Evolutionary conservation across 2,113 vertebrate species (phyloP).

Genomic region (Ursus arctos): DNA sequence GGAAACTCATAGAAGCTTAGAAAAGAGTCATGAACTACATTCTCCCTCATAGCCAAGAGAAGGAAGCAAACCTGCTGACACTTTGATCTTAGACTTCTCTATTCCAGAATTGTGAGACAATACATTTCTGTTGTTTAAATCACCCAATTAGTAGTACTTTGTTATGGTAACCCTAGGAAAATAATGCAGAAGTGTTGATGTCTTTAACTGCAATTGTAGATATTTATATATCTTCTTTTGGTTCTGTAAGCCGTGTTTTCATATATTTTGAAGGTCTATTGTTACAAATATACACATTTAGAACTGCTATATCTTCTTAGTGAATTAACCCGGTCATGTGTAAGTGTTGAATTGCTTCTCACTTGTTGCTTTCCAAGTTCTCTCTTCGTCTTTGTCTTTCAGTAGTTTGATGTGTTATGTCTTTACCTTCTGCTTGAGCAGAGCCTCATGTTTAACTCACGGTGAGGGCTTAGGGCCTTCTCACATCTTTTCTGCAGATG

Average conservation of each 20-base stretch:
- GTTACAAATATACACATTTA: neutral
- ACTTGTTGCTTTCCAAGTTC: neutral
- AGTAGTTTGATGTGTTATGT: neutral
- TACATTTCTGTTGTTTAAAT: neutral
- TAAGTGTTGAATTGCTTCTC: neutral
- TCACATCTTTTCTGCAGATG: neutral
- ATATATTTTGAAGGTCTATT: neutral
- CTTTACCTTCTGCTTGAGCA: neutral
- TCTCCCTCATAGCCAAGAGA: neutral
- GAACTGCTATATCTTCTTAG: neutral
- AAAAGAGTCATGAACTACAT: neutral
- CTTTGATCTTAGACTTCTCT: neutral
- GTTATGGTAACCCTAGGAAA: neutral
- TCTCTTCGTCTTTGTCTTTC: neutral
- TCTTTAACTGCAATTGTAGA: neutral
- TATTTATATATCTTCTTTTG: neutral
- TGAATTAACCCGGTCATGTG: neutral
- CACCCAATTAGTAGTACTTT: neutral
- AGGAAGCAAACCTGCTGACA: neutral
- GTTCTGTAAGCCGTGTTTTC: neutral
- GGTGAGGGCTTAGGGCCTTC: neutral
- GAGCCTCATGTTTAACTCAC: neutral
- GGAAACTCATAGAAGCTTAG: neutral
- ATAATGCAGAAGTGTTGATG: neutral
- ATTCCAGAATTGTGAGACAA: neutral